These are phyloP conservation scores for Delphinus delphis DNA, from an alignment of 2,113 vertebrate genomes.

Conservation along the genomic window DNA sequence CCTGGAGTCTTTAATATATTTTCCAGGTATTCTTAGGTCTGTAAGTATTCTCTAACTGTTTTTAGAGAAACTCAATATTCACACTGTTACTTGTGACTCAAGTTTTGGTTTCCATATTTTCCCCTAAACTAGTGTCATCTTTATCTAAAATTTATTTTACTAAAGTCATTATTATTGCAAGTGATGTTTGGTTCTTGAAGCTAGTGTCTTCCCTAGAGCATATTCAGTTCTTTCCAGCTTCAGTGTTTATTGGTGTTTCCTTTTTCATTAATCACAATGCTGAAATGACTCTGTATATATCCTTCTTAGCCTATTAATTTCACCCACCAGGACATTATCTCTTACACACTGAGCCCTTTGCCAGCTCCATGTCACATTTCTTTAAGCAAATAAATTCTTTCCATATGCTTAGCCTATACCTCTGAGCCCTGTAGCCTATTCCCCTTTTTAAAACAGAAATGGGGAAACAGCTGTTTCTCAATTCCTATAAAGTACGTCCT, in stretches of 20 bases:
- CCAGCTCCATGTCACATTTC: constrained; percentile 62
- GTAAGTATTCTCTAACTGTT: background rate
- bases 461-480: constrained; percentile 71
- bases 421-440: constrained; percentile 56
- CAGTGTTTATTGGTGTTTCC: constrained; percentile 58
- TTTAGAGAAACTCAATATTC: constrained; percentile 56
- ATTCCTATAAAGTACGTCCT: constrained; percentile 60
- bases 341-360: constrained; percentile 3
- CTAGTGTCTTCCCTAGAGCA: background rate
- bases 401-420: constrained; percentile 52
- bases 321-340: constrained; percentile 55
- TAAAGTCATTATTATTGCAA: constrained; percentile 47
- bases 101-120: constrained; percentile 37
- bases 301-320: constrained; percentile 51
- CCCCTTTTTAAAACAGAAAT: constrained; percentile 65
- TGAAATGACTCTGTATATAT: constrained; percentile 33
- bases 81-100: constrained; percentile 46
- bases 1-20: constrained; percentile 47
- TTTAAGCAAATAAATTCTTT: constrained; percentile 69
- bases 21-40: constrained; percentile 52
- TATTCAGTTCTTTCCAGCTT: constrained; percentile 47
- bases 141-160: constrained; percentile 63
- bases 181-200: constrained; percentile 14
- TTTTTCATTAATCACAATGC: constrained; percentile 57
- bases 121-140: constrained; percentile 23